phyloP scores from a whole-genome alignment of 1,140 invertebrate genomes.

The Cydia pomonella region DNA sequence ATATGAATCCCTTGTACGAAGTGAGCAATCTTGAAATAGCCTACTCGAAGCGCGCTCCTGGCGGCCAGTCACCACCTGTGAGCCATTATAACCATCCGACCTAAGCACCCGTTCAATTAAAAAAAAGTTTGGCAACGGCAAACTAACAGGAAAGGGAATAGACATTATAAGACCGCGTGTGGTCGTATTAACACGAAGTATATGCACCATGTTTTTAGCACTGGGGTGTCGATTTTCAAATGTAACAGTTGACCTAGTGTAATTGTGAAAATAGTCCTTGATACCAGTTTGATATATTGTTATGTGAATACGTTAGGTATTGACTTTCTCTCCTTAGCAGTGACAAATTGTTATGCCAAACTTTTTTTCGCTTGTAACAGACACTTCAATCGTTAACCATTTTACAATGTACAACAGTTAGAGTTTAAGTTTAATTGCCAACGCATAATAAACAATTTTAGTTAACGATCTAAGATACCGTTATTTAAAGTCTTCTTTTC shows the following conservation, averaged over 20 bases:
- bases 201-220: background rate
- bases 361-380: constrained; percentile 30
- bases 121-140: constrained; percentile 27
- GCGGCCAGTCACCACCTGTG: background rate
- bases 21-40: constrained; percentile 74
- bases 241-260: background rate
- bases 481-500: constrained; percentile 25
- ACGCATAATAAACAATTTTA: constrained; percentile 30
- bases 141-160: background rate
- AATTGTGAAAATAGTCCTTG: too few relatives aligned
- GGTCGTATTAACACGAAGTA: background rate
- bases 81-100: constrained; percentile 19
- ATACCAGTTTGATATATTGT: too few relatives aligned
- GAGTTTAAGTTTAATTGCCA: constrained; percentile 20
- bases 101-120: constrained; percentile 17
- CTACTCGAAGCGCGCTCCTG: constrained; percentile 43
- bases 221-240: background rate
- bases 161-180: background rate
- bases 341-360: constrained; percentile 27
- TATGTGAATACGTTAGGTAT: background rate
- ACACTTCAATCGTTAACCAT: constrained; percentile 27
- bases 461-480: constrained; percentile 25
- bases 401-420: constrained; percentile 21
- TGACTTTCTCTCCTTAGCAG: background rate
- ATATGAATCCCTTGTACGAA: constrained; percentile 76